Evolutionary conservation across 1,140 invertebrate genomes (phyloP).

Genomic region (Bombus picipes): DNA sequence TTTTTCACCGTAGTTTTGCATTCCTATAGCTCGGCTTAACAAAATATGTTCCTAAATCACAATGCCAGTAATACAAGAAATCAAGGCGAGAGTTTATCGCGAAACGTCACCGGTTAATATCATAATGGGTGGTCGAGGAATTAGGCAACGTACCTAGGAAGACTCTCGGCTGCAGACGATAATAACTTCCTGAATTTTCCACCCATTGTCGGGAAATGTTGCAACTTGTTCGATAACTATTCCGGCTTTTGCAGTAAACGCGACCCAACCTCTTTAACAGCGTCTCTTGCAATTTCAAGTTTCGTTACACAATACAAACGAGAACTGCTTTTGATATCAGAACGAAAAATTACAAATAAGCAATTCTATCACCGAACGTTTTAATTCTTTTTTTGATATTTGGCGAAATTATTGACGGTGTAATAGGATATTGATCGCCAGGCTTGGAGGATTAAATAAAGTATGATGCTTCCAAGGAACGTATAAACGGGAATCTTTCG

Average conservation of each 20-base stretch:
- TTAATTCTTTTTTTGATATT: background rate
- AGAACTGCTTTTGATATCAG: background rate
- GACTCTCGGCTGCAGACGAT: conserved; percentile 3
- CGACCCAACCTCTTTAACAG: background rate
- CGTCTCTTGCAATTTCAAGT: background rate
- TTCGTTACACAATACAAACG: background rate
- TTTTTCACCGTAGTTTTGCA: no score
- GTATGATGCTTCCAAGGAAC: background rate
- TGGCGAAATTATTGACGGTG: no score
- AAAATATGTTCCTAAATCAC: background rate
- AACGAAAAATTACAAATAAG: background rate
- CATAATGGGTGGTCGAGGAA: background rate
- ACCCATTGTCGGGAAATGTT: conserved; percentile 35
- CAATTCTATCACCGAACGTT: no score
- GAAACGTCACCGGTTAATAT: background rate
- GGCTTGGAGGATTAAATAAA: fast-evolving
- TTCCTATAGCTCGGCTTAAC: background rate
- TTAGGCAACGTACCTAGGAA: background rate
- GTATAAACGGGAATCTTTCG: background rate
- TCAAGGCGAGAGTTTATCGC: background rate
- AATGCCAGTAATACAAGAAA: background rate
- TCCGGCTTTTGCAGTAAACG: conserved; percentile 25
- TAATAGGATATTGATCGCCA: no score
- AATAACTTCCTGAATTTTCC: conserved; percentile 48
- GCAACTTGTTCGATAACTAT: conserved; percentile 50